A percentile compares a stretch with the other conserved stretches of the same genome.
Evolutionary conservation across 2,113 vertebrate genomes (phyloP).

Genomic region (Antechinus stuartii): DNA sequence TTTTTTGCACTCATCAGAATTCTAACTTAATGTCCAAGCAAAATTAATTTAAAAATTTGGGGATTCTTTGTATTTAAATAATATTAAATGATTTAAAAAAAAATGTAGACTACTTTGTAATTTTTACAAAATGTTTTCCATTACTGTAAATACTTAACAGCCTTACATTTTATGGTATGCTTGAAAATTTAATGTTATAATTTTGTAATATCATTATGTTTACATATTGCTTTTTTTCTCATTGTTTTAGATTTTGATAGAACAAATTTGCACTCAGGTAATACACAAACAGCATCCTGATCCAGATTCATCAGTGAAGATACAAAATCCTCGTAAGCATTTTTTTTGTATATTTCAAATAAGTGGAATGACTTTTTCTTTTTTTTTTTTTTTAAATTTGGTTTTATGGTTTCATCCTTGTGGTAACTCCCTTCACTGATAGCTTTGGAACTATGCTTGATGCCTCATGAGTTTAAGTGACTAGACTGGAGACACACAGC

Average conservation of each 20-base stretch:
- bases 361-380: not conserved
- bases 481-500: not conserved
- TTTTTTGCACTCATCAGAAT: constrained; percentile 17
- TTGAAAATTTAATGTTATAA: not conserved
- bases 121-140: not conserved
- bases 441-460: not conserved
- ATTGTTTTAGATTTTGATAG: constrained; percentile 92
- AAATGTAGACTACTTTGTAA: not conserved
- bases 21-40: constrained; percentile 53
- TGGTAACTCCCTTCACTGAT: not conserved
- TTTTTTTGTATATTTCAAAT: not conserved
- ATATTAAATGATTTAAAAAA: constrained; percentile 5
- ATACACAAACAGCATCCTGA: constrained; percentile 98
- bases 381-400: not conserved
- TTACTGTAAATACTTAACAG: not conserved
- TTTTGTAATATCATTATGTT: constrained; percentile 16
- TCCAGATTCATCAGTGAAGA: constrained; percentile 96
- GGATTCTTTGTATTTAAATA: constrained; percentile 35
- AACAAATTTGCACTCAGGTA: constrained; percentile 98
- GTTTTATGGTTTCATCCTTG: not conserved
- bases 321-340: constrained; percentile 98
- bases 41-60: constrained; percentile 34
- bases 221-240: constrained; percentile 63
- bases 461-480: not conserved
- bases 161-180: not conserved